Evolutionary conservation across 2,113 vertebrate species (phyloP), one percentile per base, ranked within the genome.

Genomic region (Plecturocebus donacophilus): DNA sequence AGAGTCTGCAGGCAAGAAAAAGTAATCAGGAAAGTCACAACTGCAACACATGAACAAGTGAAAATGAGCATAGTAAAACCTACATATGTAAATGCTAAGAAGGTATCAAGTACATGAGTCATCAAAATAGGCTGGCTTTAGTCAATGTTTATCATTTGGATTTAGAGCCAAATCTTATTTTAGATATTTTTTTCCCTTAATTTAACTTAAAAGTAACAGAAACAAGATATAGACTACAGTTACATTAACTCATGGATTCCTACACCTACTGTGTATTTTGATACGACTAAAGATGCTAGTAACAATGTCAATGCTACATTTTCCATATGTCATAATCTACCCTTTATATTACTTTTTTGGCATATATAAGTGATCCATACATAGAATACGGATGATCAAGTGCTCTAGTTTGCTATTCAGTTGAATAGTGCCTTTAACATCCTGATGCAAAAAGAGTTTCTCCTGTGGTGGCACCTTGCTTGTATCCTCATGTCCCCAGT

Each of bases 131-230:
- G 49, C 58, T 61, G 45, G 35, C 45, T 82, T 35, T 85, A 88
- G 64, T 83, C 38, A 87, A 54, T 54, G 30, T 92, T 84, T 76
- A 54, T 89, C 32, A 45, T 86, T 82, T 94, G 30, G 11, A 89
- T 89, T 80, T 83, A 42, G 16, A 86, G 27, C 11, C 27, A 93
- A 52, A 68, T 96, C 49, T 91, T 93, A 66, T 68, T 95, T 90
- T 90, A 94, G 82, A 75, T 30, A 73, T 47, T 25, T 73, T 49
- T 21, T 27, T 27, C 27, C 6, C 16, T 6, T 35, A 49, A 40
- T 92, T 85, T 94, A 87, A 68, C 12, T 73, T 82, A 77, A 94
- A 96, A 85, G 20, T 75, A 90, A 85, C 42, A 95, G 32, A 95
- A 92, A 47, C 10, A 58, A 87, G 21, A 70, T 86, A 52, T n/a